Conservation (phyloP, 2,113 vertebrate genomes). For the Miniopterus natalensis region DNA sequence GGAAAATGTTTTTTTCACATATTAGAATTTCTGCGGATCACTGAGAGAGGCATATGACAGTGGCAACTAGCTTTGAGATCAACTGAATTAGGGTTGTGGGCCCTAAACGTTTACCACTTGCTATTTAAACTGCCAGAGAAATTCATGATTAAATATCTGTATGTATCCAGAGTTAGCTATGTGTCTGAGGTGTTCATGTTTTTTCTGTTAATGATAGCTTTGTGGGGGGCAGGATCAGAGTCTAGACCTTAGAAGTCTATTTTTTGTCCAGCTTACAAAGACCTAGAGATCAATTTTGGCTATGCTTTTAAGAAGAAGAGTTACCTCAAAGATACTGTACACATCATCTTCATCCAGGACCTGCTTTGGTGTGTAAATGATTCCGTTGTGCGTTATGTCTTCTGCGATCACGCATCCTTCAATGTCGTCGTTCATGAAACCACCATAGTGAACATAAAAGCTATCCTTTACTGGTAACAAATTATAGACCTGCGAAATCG, state of each 20-base stretch:
- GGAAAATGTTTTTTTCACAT: neutral
- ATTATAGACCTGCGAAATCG: conserved; percentile 81
- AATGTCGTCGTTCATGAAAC: fast-evolving
- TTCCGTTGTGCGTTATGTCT: conserved; percentile 70
- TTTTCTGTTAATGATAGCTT: neutral
- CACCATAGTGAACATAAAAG: fast-evolving
- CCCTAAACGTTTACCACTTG: neutral
- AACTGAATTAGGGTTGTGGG: neutral
- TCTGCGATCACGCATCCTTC: conserved; percentile 66
- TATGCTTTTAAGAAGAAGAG: neutral
- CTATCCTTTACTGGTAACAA: conserved; percentile 76
- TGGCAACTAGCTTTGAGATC: neutral
- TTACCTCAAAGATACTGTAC: conserved; percentile 81
- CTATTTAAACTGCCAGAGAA: neutral
- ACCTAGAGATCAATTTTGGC: neutral
- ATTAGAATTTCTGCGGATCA: neutral
- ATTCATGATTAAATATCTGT: neutral
- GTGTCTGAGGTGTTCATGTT: neutral
- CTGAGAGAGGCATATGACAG: neutral
- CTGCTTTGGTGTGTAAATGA: conserved; percentile 65
- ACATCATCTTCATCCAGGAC: neutral
- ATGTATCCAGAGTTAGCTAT: neutral
- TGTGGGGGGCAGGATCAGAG: neutral
- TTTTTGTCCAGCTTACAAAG: neutral
- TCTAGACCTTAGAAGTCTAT: neutral